Evolutionary conservation across 1,140 invertebrate genomes (phyloP).

Genomic region (Brachystomella parvula): DNA sequence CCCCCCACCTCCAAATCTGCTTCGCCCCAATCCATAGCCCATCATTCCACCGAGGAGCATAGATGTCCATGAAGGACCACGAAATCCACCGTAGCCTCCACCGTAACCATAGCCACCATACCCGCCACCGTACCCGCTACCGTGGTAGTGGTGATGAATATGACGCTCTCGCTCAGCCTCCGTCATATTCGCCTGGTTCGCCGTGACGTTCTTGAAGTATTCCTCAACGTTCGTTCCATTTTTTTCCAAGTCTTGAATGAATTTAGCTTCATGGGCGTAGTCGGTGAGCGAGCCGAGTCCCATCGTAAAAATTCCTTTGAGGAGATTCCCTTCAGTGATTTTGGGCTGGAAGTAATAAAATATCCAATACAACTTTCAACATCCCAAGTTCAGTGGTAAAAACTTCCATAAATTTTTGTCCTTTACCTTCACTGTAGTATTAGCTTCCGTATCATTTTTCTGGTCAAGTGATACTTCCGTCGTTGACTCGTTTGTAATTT

Average conservation of each 20-base stretch:
- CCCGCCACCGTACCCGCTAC: conserved; percentile 9
- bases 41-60: conserved; percentile 15
- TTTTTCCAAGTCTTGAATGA: conserved; percentile 28
- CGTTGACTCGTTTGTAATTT: too few species aligned
- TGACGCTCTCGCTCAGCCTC: conserved; percentile 21
- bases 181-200: conserved; percentile 8
- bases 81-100: conserved; percentile 13
- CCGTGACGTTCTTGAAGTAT: conserved; percentile 24
- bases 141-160: conserved; percentile 20
- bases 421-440: too few species aligned
- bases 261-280: conserved; percentile 35
- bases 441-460: too few species aligned
- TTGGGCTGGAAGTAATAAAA: conserved; percentile 4
- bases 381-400: too few species aligned
- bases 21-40: background rate
- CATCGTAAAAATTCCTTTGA: conserved; percentile 28
- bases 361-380: too few species aligned
- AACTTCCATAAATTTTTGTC: too few species aligned
- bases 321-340: conserved; percentile 29
- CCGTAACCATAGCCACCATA: conserved; percentile 21
- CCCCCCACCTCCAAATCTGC: conserved; percentile 20
- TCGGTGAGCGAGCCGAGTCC: conserved; percentile 28
- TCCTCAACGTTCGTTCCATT: conserved; percentile 36
- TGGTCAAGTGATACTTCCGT: too few species aligned
- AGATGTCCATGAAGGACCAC: conserved; percentile 14